Evolutionary conservation across 2,113 vertebrate genomes (phyloP).

Genomic region (Orientallactaga bullata): DNA sequence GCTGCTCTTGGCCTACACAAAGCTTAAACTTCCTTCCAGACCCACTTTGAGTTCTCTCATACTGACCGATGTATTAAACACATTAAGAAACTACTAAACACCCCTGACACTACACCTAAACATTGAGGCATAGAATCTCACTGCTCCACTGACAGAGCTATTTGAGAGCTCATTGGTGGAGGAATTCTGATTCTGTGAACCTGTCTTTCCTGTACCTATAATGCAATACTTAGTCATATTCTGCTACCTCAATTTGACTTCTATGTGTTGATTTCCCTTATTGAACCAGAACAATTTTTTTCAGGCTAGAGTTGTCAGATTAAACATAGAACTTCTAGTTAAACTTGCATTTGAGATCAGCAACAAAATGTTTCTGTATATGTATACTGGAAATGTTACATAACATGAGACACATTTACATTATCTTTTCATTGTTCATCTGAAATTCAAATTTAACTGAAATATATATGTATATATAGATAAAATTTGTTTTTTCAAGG

Average conservation of each 20-base stretch:
- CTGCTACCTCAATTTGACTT: slow-evolving; percentile 9
- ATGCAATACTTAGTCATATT: slow-evolving; percentile 8
- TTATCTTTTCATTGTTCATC: not conserved
- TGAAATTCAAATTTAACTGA: slow-evolving; percentile 31
- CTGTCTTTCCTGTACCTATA: not conserved
- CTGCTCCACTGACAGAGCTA: not conserved
- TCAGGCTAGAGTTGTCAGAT: not conserved
- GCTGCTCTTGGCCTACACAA: not conserved
- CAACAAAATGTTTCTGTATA: not conserved
- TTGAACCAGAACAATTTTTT: slow-evolving; percentile 50
- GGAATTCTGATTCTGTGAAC: slow-evolving; percentile 38
- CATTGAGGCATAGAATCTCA: not conserved
- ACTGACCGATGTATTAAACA: not conserved
- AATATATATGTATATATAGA: too few relatives aligned
- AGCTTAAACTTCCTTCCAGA: slow-evolving; percentile 35
- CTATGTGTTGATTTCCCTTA: slow-evolving; percentile 9
- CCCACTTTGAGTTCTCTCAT: not conserved
- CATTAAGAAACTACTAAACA: not conserved
- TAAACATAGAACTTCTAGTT: slow-evolving; percentile 1
- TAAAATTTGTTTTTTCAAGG: too few relatives aligned
- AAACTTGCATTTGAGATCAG: slow-evolving; percentile 50
- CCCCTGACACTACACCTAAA: not conserved
- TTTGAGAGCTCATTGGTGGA: not conserved
- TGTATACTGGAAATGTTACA: not conserved
- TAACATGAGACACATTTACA: not conserved